Percentiles rank a stretch among this genome's conserved stretches.
These are phyloP conservation scores for Papilio elwesi DNA, from an alignment of 2,888 invertebrate species.

Conservation along the genomic window DNA sequence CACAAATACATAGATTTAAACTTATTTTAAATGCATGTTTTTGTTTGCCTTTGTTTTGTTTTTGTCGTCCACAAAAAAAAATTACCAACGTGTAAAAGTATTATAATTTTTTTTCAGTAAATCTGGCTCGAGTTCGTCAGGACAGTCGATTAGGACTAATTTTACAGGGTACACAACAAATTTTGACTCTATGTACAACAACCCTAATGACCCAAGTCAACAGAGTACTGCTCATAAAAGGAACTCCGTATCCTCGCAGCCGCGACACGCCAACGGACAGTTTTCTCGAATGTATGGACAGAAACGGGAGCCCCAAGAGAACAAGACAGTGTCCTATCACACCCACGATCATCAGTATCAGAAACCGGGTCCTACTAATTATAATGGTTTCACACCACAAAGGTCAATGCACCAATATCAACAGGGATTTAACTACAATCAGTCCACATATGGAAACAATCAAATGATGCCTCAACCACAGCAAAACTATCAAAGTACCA, in stretches of 20 bases:
- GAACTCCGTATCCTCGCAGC: slow-evolving; percentile 68
- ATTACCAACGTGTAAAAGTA: slow-evolving; percentile 3
- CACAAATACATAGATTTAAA: neutral
- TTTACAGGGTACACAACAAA: slow-evolving; percentile 78
- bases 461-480: slow-evolving; percentile 70
- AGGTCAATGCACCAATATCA: slow-evolving; percentile 72
- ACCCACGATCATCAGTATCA: slow-evolving; percentile 80
- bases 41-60: slow-evolving; percentile 2
- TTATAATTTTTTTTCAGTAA: slow-evolving; percentile 65
- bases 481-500: slow-evolving; percentile 72
- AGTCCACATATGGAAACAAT: slow-evolving; percentile 63
- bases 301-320: slow-evolving; percentile 67
- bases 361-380: slow-evolving; percentile 65
- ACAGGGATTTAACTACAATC: slow-evolving; percentile 73
- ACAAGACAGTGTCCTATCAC: slow-evolving; percentile 67
- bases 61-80: too few relatives aligned
- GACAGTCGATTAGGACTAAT: slow-evolving; percentile 77
- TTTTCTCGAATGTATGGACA: slow-evolving; percentile 65
- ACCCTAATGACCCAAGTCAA: slow-evolving; percentile 68
- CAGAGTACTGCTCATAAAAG: slow-evolving; percentile 70
- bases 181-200: slow-evolving; percentile 77
- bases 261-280: slow-evolving; percentile 71
- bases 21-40: neutral
- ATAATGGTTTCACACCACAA: slow-evolving; percentile 74
- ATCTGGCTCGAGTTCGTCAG: slow-evolving; percentile 80